Percentiles rank a stretch among this genome's conserved stretches.
Conservation (phyloP, 2,888 invertebrate genomes). For the Tiliacea citrago region DNA sequence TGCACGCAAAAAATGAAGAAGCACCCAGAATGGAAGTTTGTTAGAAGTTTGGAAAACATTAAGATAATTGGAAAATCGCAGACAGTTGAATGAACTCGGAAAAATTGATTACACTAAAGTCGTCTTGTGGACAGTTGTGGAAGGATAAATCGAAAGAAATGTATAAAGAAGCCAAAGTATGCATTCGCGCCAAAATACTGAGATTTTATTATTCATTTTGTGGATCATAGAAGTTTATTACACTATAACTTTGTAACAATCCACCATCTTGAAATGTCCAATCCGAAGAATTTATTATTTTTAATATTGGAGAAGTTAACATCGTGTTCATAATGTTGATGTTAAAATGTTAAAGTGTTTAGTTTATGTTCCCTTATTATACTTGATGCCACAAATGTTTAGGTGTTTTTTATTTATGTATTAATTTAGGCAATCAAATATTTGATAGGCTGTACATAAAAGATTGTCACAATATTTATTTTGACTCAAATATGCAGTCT, state of each 20-base stretch:
- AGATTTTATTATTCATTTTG: constrained; percentile 51
- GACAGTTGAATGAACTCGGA: constrained; percentile 50
- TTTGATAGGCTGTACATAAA: constrained; percentile 26
- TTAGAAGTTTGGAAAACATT: constrained; percentile 11
- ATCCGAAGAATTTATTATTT: constrained; percentile 53
- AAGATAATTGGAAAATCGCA: constrained; percentile 43
- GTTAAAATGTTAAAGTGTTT: constrained; percentile 42
- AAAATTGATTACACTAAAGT: constrained; percentile 33
- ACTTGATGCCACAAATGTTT: constrained; percentile 45
- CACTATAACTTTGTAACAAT: constrained; percentile 46
- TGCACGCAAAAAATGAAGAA: constrained; percentile 4
- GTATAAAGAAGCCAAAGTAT: constrained; percentile 31
- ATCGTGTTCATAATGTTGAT: constrained; percentile 37
- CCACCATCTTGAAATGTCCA: constrained; percentile 46
- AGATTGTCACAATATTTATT: constrained; percentile 41
- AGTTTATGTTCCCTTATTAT: constrained; percentile 48
- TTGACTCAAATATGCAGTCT: constrained; percentile 32
- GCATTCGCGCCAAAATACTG: constrained; percentile 39
- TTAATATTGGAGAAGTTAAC: constrained; percentile 51
- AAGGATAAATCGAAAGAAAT: constrained; percentile 47
- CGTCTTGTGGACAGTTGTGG: constrained; percentile 36
- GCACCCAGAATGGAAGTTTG: not conserved
- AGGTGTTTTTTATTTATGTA: constrained; percentile 33
- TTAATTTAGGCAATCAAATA: constrained; percentile 46
- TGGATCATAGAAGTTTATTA: constrained; percentile 52